Base-by-base conservation (phyloP, 2,888 invertebrate species). In the Dorcus parallelipipedus region DNA sequence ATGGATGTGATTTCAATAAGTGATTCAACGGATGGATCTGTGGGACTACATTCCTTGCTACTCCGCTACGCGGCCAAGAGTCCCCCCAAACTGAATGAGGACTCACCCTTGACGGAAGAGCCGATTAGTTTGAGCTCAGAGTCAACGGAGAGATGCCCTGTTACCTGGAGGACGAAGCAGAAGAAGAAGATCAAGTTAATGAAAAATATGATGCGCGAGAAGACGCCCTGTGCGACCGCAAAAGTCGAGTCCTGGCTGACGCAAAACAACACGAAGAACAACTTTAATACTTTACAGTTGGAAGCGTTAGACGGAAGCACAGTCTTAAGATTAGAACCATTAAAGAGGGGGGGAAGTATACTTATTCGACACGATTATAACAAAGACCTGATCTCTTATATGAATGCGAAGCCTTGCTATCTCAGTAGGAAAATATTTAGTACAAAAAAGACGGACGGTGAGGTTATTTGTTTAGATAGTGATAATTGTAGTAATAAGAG, bases 1-100 rank as follows among this genome's bases (percentile, higher is more conserved):
- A 52, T 60, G 55, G 62, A 62, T 1, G 39, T 60, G 14, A 62
- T 62, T 41, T 42, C 58, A n/a, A 56, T 62, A 50, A 62, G 62
- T 20, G 58, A 60, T 14, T 41, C 62, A 10, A 54, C 53, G 2
- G 50, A 56, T 0, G 42, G n/a, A 26, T 41, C 45, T 1, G 20
- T 20, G 20, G 20, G 20, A 7, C 9, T 45, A 20, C 9, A 9
- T 7, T 9, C 45, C 9, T 45, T 23, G n/a, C 9, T 45, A 1
- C 17, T 17, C 2, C 9, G n/a, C 20, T 45, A 45, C 7, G 4
- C 42, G 9, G 14, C 45, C 23, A 45, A 17, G 14, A 20, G 20
- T 3, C 9, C 45, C 17, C 17, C 17, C 9, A 10, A 45, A 20
- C 17, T 9, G 8, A 45, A 41, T n/a, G 9, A 7, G 38, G 43